These are phyloP conservation scores for Tupaia chinensis DNA, from an alignment of 2,113 vertebrate species.

Conservation along the genomic window DNA sequence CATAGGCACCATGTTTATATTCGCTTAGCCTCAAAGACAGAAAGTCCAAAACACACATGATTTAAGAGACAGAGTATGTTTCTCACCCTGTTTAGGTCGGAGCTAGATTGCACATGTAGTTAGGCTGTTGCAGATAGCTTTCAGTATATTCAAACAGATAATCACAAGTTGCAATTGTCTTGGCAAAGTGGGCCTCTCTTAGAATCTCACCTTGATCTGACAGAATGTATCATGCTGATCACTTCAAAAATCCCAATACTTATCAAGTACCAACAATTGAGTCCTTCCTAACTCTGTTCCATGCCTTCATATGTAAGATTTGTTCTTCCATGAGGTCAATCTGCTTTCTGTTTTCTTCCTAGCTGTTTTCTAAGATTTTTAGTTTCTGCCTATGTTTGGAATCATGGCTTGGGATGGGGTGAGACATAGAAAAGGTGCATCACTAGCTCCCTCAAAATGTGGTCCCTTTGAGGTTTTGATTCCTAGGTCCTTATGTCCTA, in stretches of 20 bases:
- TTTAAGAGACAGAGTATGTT: neutral
- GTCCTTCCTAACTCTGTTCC: neutral
- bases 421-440: neutral
- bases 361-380: neutral
- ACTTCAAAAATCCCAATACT: neutral
- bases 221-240: neutral
- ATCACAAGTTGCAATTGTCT: neutral
- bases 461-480: accelerated
- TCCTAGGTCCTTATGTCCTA: neutral
- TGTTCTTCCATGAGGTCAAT: neutral
- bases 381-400: neutral
- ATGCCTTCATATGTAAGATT: accelerated
- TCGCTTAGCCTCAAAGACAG: neutral
- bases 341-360: neutral
- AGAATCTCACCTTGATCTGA: neutral
- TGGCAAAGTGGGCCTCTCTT: neutral
- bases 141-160: neutral
- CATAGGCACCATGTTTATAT: neutral
- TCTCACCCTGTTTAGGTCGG: neutral
- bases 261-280: neutral
- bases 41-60: neutral
- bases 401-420: neutral
- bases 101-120: neutral
- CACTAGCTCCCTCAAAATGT: neutral
- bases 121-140: neutral